Evolutionary conservation across 2,888 invertebrate genomes (phyloP), one percentile per base, ranked within the genome.

Genomic region (Pheosia gnoma): DNA sequence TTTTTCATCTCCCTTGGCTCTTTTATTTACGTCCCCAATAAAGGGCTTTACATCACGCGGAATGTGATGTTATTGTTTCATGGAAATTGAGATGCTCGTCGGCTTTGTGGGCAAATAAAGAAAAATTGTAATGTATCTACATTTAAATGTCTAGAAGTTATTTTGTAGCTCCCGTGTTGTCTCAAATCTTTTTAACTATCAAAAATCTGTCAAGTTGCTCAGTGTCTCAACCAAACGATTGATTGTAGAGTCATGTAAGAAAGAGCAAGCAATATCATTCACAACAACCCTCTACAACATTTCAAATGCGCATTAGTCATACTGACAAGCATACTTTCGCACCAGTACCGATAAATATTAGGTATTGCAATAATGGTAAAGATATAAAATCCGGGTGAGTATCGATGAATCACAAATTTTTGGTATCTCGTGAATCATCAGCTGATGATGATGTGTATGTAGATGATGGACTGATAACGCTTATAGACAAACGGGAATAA

Each of bases 1-100:
- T 88, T 79, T 78, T 74, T 76, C 72, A 25, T 8, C 13, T 75
- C 68, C 70, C 61, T 63, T 62, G 60, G 65, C 74, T 79, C 84
- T 87, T 89, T 89, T 73, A 86, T 87, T 88, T 85, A 83, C 87
- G 85, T 80, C 81, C 85, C 85, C 85, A 90, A 91, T 91, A 92
- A 91, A 91, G 88, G 87, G 82, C 82, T 85, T 86, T 83, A 84
- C 84, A 81, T 78, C 79, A 77, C 66, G 67, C 79, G 81, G 80
- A 78, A 79, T 80, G 76, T 71, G 75, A 79, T 81, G 84, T 86
- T 87, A 86, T 87, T 87, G 87, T 89, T 91, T 90, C 89, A 88
- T 75, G 84, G 91, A 90, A 91, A 88, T 88, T 82, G 84, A 86
- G 86, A 85, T 83, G 81, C 82, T 77, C 78, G 80, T 68, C 66